These are phyloP conservation scores for Papilio polytes DNA, from an alignment of 1,140 invertebrate species.

Conservation along the genomic window DNA sequence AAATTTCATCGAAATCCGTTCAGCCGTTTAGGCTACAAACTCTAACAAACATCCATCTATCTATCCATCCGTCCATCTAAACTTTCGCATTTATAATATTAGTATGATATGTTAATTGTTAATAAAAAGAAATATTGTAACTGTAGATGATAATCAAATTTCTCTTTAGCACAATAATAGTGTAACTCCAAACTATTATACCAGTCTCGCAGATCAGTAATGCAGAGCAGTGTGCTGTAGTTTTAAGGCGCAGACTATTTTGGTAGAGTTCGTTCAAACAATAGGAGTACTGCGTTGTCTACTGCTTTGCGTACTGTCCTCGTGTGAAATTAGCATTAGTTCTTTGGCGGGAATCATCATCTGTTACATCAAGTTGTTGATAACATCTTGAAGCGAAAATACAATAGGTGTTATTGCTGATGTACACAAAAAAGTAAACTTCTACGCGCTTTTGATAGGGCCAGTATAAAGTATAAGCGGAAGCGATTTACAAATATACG, in stretches of 20 bases:
- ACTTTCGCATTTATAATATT: too few relatives aligned
- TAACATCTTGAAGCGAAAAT: conserved; percentile 19
- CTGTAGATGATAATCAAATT: conserved; percentile 45
- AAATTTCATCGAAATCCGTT: too few relatives aligned
- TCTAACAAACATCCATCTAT: too few relatives aligned
- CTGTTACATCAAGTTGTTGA: conserved; percentile 21
- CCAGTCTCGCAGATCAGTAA: too few relatives aligned
- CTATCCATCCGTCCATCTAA: too few relatives aligned
- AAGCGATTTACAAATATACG: not conserved
- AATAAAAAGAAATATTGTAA: too few relatives aligned
- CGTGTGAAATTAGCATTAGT: too few relatives aligned
- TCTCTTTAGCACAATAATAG: conserved; percentile 44
- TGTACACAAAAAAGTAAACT: conserved; percentile 8
- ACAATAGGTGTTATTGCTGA: conserved; percentile 20
- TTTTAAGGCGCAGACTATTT: too few relatives aligned
- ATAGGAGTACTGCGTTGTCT: not conserved
- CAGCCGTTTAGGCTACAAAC: too few relatives aligned
- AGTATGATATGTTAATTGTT: too few relatives aligned
- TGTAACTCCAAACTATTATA: not conserved
- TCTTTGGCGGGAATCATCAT: not conserved
- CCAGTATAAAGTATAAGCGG: not conserved
- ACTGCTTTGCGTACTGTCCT: not conserved
- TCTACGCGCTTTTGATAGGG: conserved; percentile 9
- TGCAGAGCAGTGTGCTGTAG: too few relatives aligned
- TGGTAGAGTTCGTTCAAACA: too few relatives aligned